Evolutionary conservation across 1,140 invertebrate species (phyloP), one percentile per base, ranked within the genome.

Genomic region (Eupeodes corollae): DNA sequence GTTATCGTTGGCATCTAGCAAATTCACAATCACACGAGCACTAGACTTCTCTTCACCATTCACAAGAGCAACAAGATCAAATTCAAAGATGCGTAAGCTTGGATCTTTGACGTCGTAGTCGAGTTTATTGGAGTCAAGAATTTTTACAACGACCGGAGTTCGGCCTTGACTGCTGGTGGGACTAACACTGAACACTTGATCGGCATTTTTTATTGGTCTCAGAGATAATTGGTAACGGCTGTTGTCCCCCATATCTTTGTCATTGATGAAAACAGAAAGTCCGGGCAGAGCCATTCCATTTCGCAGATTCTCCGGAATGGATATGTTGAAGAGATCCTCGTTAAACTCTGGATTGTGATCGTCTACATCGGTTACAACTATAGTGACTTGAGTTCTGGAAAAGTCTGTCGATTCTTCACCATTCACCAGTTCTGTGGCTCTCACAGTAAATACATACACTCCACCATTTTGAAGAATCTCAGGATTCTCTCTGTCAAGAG

Each of bases 301-400:
- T 53, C 79, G 78, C 49, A 88, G 77, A 56, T 86, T 83, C 70
- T 93, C 89, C 0, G 82, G 77, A 37, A 91, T 81, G 1, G 76
- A 80, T 13, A 88, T 74, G 52, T 76, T 73, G 47, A 85, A 87
- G 3, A 74, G 59, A 1, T 77, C 63, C 48, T 77, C 70, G 54
- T 82, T 86, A 55, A 94, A 94, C 37, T 75, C 66, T 0, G 89
- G 90, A 21, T 76, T 68, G 50, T 91, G 81, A 61, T 92, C 88
- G 56, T 92, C 88, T 0, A 84, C 79, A 59, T 92, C 88, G 0
- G 80, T 83, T 6, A 92, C 80, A 1, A 90, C 81, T 21, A 92
- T 80, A 0, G 84, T 85, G 0, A 91, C 70, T 11, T 79, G 74
- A 0, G 83, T 82, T 0, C 75, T 72, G 1, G 79, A 74, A 3